Percentiles rank a stretch among this genome's conserved stretches.
Evolutionary conservation across 2,113 vertebrate genomes (phyloP).

Genomic region (Columbina picui): DNA sequence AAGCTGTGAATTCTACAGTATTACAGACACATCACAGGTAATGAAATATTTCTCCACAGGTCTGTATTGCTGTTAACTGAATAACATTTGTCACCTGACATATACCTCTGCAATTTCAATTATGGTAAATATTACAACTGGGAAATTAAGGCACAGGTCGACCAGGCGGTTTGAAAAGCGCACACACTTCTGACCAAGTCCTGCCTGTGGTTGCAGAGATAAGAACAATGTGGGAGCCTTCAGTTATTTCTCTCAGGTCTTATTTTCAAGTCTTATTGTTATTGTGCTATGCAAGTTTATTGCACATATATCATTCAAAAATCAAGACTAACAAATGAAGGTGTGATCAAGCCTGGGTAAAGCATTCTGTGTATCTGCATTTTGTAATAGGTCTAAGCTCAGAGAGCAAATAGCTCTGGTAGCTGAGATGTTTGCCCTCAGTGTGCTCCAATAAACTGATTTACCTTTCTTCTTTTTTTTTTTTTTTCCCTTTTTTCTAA

Average conservation of each 20-base stretch:
- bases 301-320: not conserved
- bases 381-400: slow-evolving; percentile 70
- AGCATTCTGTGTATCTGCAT: slow-evolving; percentile 22
- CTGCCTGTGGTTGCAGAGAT: not conserved
- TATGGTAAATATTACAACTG: not conserved
- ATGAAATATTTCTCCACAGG: not conserved
- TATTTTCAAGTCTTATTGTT: not conserved
- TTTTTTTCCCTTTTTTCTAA: slow-evolving; percentile 16
- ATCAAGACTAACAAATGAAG: not conserved
- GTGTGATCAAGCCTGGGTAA: not conserved
- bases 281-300: not conserved
- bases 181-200: accelerated
- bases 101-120: not conserved
- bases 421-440: slow-evolving; percentile 71
- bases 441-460: slow-evolving; percentile 69
- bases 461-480: slow-evolving; percentile 58
- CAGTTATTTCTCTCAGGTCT: not conserved
- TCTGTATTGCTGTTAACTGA: not conserved
- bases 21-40: not conserved
- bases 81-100: not conserved
- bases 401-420: slow-evolving; percentile 77
- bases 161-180: not conserved
- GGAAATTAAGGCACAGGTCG: not conserved
- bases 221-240: not conserved
- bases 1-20: not conserved